Evolutionary conservation across 64 coral and sea anemone species (phyloP), one percentile per base, ranked within the genome.

Genomic region (Trachythela sp.): DNA sequence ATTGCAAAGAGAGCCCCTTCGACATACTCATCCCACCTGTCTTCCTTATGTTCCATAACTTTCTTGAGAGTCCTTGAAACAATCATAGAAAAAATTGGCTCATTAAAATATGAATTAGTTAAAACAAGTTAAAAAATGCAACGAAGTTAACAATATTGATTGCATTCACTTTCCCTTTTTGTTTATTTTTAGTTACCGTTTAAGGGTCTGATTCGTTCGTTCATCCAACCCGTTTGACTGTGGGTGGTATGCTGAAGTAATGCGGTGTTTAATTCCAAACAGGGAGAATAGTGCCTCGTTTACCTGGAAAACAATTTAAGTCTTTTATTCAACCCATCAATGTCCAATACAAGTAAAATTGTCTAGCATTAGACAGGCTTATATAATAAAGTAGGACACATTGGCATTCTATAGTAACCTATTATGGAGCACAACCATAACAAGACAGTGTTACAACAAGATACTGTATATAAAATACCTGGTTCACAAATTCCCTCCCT

Each of bases 21-120:
- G 0, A 84, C 32, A 85, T 92, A 92, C 45, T 94, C 87, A 54
- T 94, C 90, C 90, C 84, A 94, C 6, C 92, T 41, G 18, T 94
- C 86, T 26, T 84, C 24, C 8, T 52, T 92, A 35, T 94, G 68
- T 40, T 89, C 41, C 30, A 92, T 84, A 3, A 92, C 36, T 54
- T 94, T 94, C 39, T 89, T 94, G 22, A 94, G 27, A 70, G 84
- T 89, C 85, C 87, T 92, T 36, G 32, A 85, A 40, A 52, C 70
- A 54, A n/a, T n/a, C n/a, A 39, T 77, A 87, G 9, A 52, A 20
- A 52, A 52, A 15, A 0, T 52, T 2, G 22, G 49, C 49, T 52
- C n/a, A n/a, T n/a, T n/a, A n/a, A n/a, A n/a, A n/a, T n/a, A n/a
- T n/a, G n/a, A n/a, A n/a, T n/a, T n/a, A n/a, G n/a, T n/a, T n/a